A percentile compares a stretch with the other conserved stretches of the same genome.
phyloP scores from a whole-genome alignment of 1,140 invertebrate species.

The Notospermus geniculatus region DNA sequence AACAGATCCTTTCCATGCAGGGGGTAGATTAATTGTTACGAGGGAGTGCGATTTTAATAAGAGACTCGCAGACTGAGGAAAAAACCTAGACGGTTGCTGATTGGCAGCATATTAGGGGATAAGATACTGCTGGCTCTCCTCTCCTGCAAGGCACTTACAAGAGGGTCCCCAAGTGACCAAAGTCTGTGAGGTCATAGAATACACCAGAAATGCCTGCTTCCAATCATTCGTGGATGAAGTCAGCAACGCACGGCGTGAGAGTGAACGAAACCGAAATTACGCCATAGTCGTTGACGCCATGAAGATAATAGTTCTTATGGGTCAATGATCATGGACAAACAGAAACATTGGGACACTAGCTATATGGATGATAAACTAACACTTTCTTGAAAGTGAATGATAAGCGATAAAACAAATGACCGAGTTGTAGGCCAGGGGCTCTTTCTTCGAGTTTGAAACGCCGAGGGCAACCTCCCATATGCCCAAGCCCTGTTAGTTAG shows the following conservation, averaged over 20 bases:
- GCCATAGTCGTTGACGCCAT: conserved; percentile 30
- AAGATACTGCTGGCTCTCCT: conserved; percentile 26
- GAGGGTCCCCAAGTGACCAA: conserved; percentile 26
- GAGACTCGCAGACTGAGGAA: conserved; percentile 15
- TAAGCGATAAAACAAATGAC: no score
- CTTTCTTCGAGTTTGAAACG: no score
- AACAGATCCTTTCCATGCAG: no score
- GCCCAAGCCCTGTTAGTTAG: no score
- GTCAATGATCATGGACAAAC: conserved; percentile 21
- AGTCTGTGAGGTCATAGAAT: conserved; percentile 33
- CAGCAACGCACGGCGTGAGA: conserved; percentile 22
- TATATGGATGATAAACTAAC: no score
- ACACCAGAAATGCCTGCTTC: conserved; percentile 22
- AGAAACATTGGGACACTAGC: conserved; percentile 14
- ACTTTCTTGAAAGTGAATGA: no score
- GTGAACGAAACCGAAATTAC: conserved; percentile 19
- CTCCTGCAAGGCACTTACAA: conserved; percentile 27
- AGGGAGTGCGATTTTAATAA: no score
- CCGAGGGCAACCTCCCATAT: no score
- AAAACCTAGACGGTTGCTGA: conserved; percentile 19
- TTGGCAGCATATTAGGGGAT: conserved; percentile 22
- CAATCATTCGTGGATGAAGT: conserved; percentile 15
- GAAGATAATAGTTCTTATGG: conserved; percentile 26
- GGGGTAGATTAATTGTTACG: no score
- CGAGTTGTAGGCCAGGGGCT: no score